Base-by-base conservation (phyloP, 2,113 vertebrate species). In the Struthio camelus region DNA sequence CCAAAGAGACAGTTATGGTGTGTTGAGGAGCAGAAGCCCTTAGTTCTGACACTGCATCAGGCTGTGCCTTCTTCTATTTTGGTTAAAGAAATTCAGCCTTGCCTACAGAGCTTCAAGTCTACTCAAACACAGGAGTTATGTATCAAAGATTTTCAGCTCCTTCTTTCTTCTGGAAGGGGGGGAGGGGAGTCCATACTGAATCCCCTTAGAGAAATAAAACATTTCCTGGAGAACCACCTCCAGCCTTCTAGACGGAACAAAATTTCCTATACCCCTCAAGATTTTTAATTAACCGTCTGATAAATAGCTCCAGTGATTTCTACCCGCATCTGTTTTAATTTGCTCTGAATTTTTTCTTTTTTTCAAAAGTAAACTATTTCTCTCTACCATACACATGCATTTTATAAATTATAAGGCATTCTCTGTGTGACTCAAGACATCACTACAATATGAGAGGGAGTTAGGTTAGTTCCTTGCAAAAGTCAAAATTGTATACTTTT, bases 121-220 rank as follows among this genome's bases (percentile, higher is more conserved):
- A 23, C 27, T 59, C 54, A 93, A 88, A 83, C 42, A 27, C 11
- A 75, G 19, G 25, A 75, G 16, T 75, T 38, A 73, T 30, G 4
- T 48, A 87, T 71, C 25, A 79, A 92, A 81, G 17, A 16, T 42
- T 16, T 58, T 42, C 86, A 75, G 46, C 9, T 2, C 7, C 28
- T 80, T 89, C 6, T 13, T 86, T 84, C 51, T 23, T 8, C 24
- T n/a, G n/a, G n/a, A n/a, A 83, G 65, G 14, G 6, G 36, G 20
- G 66, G n/a, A n/a, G 80, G 65, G 14, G 6, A 36, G 20, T 62
- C 36, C 0, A 0, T 44, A 61, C 1, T 27, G 20, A 38, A 77
- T n/a, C 9, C 5, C 71, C 28, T 82, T 53, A 65, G 14, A 75
- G 61, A 90, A 62, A 59, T 30, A 64, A 81, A 93, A 10, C 2